These are phyloP conservation scores for Terrapene triunguis DNA, from an alignment of 2,113 vertebrate species.

Conservation along the genomic window DNA sequence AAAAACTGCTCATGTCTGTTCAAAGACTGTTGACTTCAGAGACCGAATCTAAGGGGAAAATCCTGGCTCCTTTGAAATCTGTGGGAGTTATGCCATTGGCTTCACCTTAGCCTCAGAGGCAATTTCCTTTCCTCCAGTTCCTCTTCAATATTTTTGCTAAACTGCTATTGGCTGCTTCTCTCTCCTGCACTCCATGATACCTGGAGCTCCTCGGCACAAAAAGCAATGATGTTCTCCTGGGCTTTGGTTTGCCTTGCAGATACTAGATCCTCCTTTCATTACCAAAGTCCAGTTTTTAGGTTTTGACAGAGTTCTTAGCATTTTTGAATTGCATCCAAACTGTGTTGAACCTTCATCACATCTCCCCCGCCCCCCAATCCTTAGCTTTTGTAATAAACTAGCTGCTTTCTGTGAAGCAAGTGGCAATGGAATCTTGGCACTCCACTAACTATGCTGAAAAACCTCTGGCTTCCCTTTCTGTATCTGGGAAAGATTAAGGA, in stretches of 20 bases:
- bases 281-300: neutral
- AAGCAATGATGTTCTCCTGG: neutral
- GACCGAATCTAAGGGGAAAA: neutral
- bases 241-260: neutral
- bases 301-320: neutral
- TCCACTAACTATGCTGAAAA: rapidly evolving
- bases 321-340: neutral
- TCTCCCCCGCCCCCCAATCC: neutral
- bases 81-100: neutral
- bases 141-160: neutral
- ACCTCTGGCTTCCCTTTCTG: rapidly evolving
- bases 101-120: neutral
- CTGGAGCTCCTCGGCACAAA: neutral
- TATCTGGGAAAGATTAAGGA: rapidly evolving
- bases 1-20: neutral
- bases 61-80: rapidly evolving
- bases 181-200: rapidly evolving
- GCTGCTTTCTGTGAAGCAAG: neutral
- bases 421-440: neutral
- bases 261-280: neutral
- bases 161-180: neutral
- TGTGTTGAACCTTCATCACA: rapidly evolving
- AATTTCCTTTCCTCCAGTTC: neutral
- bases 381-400: neutral
- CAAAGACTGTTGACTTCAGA: neutral